Evolutionary conservation across 2,888 invertebrate genomes (phyloP).

Genomic region (Leptogaster cylindrica): DNA sequence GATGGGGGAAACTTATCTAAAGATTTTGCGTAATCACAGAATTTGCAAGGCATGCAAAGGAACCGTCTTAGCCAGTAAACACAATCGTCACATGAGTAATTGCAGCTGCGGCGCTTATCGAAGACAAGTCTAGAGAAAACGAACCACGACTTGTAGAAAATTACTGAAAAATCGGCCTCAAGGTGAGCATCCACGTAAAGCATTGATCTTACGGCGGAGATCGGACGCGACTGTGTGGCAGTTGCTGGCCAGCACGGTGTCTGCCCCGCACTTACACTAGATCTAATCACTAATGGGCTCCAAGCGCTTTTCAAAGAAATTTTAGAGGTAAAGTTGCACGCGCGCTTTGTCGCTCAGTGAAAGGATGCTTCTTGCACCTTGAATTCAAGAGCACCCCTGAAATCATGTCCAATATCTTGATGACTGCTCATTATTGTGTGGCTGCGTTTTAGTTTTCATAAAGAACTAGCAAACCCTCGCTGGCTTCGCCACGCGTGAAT

Average conservation of each 20-base stretch:
- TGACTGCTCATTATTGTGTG: too few species aligned
- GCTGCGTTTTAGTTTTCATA: too few species aligned
- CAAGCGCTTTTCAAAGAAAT: conserved; percentile 2
- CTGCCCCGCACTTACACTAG: too few species aligned
- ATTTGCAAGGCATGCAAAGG: conserved; percentile 10
- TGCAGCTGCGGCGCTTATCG: not conserved
- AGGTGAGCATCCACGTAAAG: conserved; percentile 33
- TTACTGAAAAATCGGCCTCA: not conserved
- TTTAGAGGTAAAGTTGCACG: not conserved
- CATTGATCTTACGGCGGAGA: conserved; percentile 12
- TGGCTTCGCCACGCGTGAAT: too few species aligned
- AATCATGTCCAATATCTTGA: not conserved
- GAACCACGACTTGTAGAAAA: not conserved
- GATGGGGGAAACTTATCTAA: not conserved
- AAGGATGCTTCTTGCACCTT: conserved; percentile 21
- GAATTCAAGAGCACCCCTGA: conserved; percentile 7
- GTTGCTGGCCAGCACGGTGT: too few species aligned
- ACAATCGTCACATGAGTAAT: not conserved
- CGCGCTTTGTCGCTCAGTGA: not conserved
- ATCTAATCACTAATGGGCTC: too few species aligned
- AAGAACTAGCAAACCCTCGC: too few species aligned
- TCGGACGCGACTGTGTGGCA: conserved; percentile 6
- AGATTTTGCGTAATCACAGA: conserved; percentile 38
- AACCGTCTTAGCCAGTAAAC: not conserved
- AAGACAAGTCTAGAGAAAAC: conserved; percentile 6